Evolutionary conservation across 1,140 invertebrate species (phyloP).

Genomic region (Phortica variegata): DNA sequence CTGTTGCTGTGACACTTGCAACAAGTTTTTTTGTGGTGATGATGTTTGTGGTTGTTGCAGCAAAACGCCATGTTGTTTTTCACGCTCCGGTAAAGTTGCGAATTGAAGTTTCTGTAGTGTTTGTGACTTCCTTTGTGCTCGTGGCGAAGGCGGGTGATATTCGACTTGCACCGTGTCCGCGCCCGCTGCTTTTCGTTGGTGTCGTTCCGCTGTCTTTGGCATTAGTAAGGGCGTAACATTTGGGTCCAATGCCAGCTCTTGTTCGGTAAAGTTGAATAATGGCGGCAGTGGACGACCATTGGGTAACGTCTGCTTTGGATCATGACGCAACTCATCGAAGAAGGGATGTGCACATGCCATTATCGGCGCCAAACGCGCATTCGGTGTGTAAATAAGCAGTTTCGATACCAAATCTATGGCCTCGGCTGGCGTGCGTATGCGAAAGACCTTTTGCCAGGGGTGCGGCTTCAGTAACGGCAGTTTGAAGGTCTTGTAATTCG

Average conservation of each 20-base stretch:
- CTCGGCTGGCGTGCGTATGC: constrained; percentile 33
- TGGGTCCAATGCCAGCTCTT: constrained; percentile 30
- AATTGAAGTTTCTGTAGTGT: not conserved
- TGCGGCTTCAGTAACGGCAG: constrained; percentile 99
- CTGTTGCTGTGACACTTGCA: too few relatives aligned
- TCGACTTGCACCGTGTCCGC: not conserved
- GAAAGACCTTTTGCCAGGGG: constrained; percentile 93
- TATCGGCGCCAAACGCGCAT: constrained; percentile 19
- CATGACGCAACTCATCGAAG: constrained; percentile 37
- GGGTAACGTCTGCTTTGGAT: constrained; percentile 31
- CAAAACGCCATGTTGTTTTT: not conserved
- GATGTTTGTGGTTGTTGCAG: not conserved
- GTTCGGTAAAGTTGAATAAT: constrained; percentile 33
- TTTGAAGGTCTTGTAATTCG: constrained; percentile 99
- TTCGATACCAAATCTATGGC: constrained; percentile 43
- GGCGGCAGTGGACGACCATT: constrained; percentile 27
- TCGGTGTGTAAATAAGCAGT: constrained; percentile 33
- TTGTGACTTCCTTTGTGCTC: constrained; percentile 18
- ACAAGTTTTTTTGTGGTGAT: not conserved
- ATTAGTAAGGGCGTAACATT: constrained; percentile 15
- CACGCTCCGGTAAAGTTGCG: not conserved
- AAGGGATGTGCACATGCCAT: constrained; percentile 38
- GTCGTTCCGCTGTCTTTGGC: not conserved
- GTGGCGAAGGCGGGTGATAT: constrained; percentile 15
- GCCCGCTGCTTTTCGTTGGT: not conserved